Evolutionary conservation across 2,113 vertebrate species (phyloP), one percentile per base, ranked within the genome.

Genomic region (Anthoscopus minutus): DNA sequence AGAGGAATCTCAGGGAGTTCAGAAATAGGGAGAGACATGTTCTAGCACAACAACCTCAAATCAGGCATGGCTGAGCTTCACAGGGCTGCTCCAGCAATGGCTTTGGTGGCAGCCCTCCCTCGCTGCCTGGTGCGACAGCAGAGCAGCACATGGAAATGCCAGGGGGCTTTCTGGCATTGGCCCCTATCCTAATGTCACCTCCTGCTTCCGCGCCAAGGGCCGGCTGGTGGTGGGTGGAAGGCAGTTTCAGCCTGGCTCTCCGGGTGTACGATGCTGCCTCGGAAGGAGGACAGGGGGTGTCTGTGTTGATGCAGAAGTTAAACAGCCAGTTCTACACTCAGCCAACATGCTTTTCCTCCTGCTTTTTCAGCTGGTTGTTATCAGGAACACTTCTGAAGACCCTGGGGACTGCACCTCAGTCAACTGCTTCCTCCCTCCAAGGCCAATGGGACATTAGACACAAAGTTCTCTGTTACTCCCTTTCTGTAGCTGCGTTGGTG

Each of bases 1-100:
- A 12, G 24, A 83, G 80, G 71, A 91, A 87, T 83, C 93, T 96
- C 88, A 89, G 51, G 53, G 86, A 85, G 89, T 84, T 92, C 50
- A 24, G 96, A 96, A 95, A 96, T 33, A 74, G 83, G 86, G 65
- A 90, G 45, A 88, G 92, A 96, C 78, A 90, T 42, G 2, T 67
- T 92, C 38, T 38, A 89, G 88, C 81, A 91, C 20, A 17, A 72
- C 90, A 60, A 48, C 81, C 70, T 92, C 93, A 44, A 30, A 93
- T 54, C 74, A 86, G 72, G 56, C 58, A 33, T 4, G 53, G 74
- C 66, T 86, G 79, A 94, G 92, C 92, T 83, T 92, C 78, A 56
- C 86, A 33, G 56, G 71, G 69, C 30, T 15, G 30, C 61, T 81
- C 53, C 14, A 2, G 64, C 44, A 6, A n/a, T 30, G 28, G 48